Conservation (phyloP, 2,797 vertebrate species). For the Alosa sapidissima region DNA sequence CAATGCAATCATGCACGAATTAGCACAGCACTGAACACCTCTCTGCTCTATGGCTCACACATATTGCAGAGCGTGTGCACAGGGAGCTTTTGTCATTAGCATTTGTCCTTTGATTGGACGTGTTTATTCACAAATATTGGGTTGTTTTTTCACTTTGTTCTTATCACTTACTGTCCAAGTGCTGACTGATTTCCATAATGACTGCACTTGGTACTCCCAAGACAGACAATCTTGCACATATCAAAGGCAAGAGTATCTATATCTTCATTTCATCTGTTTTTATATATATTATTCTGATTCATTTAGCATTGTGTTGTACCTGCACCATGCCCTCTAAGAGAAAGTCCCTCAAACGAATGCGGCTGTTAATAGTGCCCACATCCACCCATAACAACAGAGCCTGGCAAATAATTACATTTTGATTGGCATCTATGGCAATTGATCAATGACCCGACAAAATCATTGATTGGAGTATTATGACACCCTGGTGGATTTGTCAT, state of each 20-base stretch:
- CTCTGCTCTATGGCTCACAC: constrained; percentile 76
- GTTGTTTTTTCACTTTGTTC: constrained; percentile 56
- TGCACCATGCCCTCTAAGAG: not conserved
- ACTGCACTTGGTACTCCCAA: not conserved
- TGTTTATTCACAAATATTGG: constrained; percentile 72
- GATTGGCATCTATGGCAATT: constrained; percentile 68
- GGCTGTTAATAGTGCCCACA: constrained; percentile 28
- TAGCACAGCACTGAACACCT: constrained; percentile 99
- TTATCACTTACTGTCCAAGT: constrained; percentile 37
- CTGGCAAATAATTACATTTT: constrained; percentile 68
- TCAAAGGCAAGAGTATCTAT: not conserved
- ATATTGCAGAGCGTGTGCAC: constrained; percentile 60
- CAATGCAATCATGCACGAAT: constrained; percentile 99
- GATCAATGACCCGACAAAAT: constrained; percentile 66
- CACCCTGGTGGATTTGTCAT: constrained; percentile 57
- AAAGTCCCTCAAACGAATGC: constrained; percentile 32
- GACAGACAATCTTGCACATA: not conserved
- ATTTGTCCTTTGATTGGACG: constrained; percentile 72
- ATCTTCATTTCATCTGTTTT: not conserved
- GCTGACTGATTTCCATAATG: constrained; percentile 24
- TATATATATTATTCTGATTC: too few species aligned
- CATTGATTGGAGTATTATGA: constrained; percentile 65
- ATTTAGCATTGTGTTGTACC: not conserved
- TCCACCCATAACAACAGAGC: constrained; percentile 23
- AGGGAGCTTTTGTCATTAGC: constrained; percentile 69